Evolutionary conservation across 2,113 vertebrate species (phyloP).

Genomic region (Gopherus evgoodei): DNA sequence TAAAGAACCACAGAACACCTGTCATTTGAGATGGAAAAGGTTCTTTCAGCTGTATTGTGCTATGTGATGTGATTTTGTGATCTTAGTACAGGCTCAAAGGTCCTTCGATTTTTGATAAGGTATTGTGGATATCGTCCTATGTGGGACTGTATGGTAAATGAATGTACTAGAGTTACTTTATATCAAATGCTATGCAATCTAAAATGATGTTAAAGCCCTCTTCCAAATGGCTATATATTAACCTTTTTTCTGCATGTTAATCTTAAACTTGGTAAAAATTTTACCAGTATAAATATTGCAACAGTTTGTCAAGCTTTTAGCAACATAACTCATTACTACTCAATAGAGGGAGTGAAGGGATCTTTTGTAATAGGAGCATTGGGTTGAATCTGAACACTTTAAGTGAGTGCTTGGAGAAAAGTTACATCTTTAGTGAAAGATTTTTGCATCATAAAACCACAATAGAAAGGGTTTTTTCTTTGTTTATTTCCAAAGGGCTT

Average conservation of each 20-base stretch:
- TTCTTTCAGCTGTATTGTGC: not conserved
- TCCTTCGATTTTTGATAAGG: not conserved
- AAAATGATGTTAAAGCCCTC: not conserved
- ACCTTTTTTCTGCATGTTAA: fast-evolving
- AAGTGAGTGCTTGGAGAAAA: not conserved
- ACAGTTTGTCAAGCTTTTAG: not conserved
- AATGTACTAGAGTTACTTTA: not conserved
- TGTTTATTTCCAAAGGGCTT: slow-evolving; percentile 36
- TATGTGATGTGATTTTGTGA: not conserved
- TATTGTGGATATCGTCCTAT: not conserved
- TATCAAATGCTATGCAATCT: not conserved
- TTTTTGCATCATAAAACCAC: slow-evolving; percentile 31
- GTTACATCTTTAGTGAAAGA: slow-evolving; percentile 20
- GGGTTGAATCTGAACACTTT: not conserved
- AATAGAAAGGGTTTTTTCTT: not conserved
- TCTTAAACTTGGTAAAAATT: not conserved
- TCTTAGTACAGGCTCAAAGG: not conserved
- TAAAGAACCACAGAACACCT: not conserved
- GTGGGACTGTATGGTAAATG: not conserved
- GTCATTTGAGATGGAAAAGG: not conserved
- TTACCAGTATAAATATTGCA: not conserved
- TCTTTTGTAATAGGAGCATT: not conserved
- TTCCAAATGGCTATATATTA: not conserved
- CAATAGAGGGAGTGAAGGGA: not conserved
- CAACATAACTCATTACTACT: not conserved